Conservation (phyloP, 2,888 invertebrate genomes). For the Ormyrus thymus region DNA sequence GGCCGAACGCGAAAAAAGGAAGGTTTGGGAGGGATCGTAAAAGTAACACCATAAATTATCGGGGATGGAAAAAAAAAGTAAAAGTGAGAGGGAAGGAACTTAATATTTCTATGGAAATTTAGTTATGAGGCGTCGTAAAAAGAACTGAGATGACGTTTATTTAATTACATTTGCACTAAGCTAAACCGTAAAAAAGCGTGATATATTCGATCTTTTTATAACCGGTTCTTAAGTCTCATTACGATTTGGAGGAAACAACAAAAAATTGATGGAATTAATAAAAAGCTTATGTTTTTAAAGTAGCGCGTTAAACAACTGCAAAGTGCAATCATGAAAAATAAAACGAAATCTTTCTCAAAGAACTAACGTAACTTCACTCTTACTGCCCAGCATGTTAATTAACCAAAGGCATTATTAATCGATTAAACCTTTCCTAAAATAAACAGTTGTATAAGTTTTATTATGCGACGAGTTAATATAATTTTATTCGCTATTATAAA, state of each 20-base stretch:
- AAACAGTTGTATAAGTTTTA: no score
- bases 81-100: slow-evolving; percentile 54
- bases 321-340: no score
- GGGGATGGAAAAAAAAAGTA: slow-evolving; percentile 58
- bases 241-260: slow-evolving; percentile 30
- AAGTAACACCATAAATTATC: slow-evolving; percentile 69
- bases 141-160: slow-evolving; percentile 62
- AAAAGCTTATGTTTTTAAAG: slow-evolving; percentile 52
- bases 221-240: slow-evolving; percentile 45
- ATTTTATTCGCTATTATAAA: no score
- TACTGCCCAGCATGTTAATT: not conserved
- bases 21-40: slow-evolving; percentile 63
- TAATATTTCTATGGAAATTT: slow-evolving; percentile 65
- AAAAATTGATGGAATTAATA: slow-evolving; percentile 7
- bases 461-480: no score
- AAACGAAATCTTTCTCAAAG: no score
- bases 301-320: slow-evolving; percentile 21
- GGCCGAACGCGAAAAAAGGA: not conserved
- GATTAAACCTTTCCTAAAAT: no score
- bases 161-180: slow-evolving; percentile 55
- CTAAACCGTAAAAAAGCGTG: slow-evolving; percentile 53
- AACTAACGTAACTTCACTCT: not conserved
- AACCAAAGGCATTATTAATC: no score
- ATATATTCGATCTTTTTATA: slow-evolving; percentile 46
- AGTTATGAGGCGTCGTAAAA: slow-evolving; percentile 65